Evolutionary conservation across 2,113 vertebrate species (phyloP).

Genomic region (human (Homo sapiens)): GRCh38 chr9:115164001-115164500

Average conservation of each 20-base stretch:
- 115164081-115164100: too few relatives aligned
- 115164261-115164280: neutral
- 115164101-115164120: too few relatives aligned
- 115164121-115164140: too few relatives aligned
- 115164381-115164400: neutral
- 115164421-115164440: neutral
- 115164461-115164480: constrained; percentile 38
- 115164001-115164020: too few relatives aligned
- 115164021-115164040: too few relatives aligned
- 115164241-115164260: neutral
- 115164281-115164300: neutral
- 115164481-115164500: neutral
- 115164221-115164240: neutral
- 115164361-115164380: neutral
- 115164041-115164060: too few relatives aligned
- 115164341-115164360: neutral
- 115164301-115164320: neutral
- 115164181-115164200: neutral
- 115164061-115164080: too few relatives aligned
- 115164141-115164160: too few relatives aligned
- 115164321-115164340: neutral
- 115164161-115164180: too few relatives aligned
- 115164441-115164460: neutral
- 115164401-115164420: neutral
- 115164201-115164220: neutral